Evolutionary conservation across 2,797 vertebrate species (phyloP), one percentile per base, ranked within the genome.

Genomic region (Atherinosoma microstoma): DNA sequence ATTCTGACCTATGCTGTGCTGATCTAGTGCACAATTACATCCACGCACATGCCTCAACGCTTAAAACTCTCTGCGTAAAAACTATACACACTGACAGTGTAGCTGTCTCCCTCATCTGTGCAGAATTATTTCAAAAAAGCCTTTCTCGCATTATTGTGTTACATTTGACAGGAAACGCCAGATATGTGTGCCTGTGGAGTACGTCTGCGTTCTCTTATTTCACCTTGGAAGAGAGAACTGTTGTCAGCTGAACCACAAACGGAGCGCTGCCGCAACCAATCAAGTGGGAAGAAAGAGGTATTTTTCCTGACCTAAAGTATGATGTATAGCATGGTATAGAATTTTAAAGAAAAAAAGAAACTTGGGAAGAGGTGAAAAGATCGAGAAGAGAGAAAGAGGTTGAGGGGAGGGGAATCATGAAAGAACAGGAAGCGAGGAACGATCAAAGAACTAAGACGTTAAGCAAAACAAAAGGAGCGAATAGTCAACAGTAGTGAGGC

Each of bases 101-200:
- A 73, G 75, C 20, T n/a, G 66, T 74, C 54, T 64, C 60, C 66
- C 60, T 88, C 87, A 88, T 87, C 80, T 91, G 89, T 67, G 75
- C 68, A 74, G 65, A 87, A 84, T 85, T 83, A 85, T 86, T 84
- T 88, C 54, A 60, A 88, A 32, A 91, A 90, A 86, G 76, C 61
- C 63, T 81, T 85, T 89, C 84, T 89, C 88, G 86, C 91, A 86
- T 88, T 90, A 92, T 79, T 86, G 78, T 73, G 82, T 93, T 93
- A 88, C 91, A 80, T 83, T 90, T 91, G 75, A 91, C 84, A 92
- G 90, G 90, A 91, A 90, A 86, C 54, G 32, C 58, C 65, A 85
- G 78, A 90, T 89, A 87, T 80, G 83, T 82, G 70, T 53, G 60
- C 57, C 76, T 84, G 70, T 38, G 72, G 80, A 56, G 63, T 74